A percentile compares a stretch with the other conserved stretches of the same genome.
These are phyloP conservation scores for Drosophila sturtevanti DNA, from an alignment of 1,140 invertebrate genomes.

Conservation along the genomic window DNA sequence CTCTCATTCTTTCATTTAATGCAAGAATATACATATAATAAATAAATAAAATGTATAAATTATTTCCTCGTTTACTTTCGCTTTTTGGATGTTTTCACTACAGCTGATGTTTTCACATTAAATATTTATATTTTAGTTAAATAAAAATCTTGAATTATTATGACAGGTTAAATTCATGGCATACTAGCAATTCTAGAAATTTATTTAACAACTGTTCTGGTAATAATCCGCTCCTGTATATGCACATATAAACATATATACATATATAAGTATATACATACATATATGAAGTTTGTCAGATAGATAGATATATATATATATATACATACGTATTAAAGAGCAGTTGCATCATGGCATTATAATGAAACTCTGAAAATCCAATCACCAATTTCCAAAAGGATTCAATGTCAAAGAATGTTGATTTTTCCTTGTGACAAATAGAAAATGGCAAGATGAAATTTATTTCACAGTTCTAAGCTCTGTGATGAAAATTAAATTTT, in stretches of 20 bases:
- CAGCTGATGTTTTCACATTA: background rate
- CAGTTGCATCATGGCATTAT: background rate
- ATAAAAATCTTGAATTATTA: background rate
- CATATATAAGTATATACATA: background rate
- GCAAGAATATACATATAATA: no score
- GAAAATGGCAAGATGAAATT: slow-evolving; percentile 31
- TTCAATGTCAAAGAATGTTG: slow-evolving; percentile 1
- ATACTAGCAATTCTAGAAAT: no score
- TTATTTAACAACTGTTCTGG: no score
- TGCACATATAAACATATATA: background rate
- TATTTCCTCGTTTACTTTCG: background rate
- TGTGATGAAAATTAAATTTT: background rate
- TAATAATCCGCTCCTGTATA: background rate
- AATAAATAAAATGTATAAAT: background rate
- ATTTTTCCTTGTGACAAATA: background rate
- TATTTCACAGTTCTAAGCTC: slow-evolving; percentile 36
- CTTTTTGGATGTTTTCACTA: background rate
- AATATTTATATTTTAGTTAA: background rate
- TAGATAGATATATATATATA: no score
- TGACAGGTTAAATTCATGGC: background rate
- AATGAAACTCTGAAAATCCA: slow-evolving; percentile 17
- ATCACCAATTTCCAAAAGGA: slow-evolving; percentile 29
- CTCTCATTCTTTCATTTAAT: background rate
- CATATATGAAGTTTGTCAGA: no score
- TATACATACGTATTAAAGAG: background rate